A percentile compares a stretch with the other conserved stretches of the same genome.
Conservation (phyloP, 64 coral and sea anemone genomes). For the Stichodactyla helianthus region DNA sequence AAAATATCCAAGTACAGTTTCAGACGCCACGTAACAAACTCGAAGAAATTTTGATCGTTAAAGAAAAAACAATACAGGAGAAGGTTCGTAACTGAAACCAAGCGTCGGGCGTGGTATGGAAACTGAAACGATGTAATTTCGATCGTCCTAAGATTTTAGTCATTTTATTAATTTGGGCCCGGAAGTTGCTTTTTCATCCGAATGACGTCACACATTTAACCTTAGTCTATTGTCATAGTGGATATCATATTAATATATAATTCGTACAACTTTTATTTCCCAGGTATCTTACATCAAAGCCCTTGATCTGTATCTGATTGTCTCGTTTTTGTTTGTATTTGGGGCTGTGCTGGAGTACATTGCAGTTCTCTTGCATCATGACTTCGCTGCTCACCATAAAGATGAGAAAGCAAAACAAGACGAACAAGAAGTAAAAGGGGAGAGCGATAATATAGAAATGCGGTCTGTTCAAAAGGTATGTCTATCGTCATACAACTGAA, state of each 20-base stretch:
- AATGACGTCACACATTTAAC: too few species aligned
- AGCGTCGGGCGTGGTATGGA: too few species aligned
- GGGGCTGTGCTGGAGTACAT: constrained; percentile 80
- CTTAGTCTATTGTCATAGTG: too few species aligned
- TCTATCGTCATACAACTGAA: background rate
- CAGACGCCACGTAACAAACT: too few species aligned
- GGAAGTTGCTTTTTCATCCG: too few species aligned
- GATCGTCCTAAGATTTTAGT: too few species aligned
- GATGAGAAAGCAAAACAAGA: background rate
- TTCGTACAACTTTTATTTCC: background rate
- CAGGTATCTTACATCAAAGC: constrained; percentile 88
- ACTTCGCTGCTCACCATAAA: background rate
- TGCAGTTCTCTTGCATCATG: constrained; percentile 36
- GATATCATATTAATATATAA: too few species aligned
- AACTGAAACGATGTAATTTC: too few species aligned
- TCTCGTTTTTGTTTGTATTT: constrained; percentile 85
- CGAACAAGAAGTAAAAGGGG: background rate
- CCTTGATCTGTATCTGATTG: constrained; percentile 62
- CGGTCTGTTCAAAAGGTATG: background rate
- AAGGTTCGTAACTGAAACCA: too few species aligned
- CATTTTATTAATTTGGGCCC: too few species aligned
- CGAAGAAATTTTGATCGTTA: background rate
- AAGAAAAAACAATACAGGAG: too few species aligned
- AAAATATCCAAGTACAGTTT: too few species aligned
- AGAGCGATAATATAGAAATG: background rate